Conservation (phyloP, 1,140 invertebrate species). For the Nephila pilipes region DNA sequence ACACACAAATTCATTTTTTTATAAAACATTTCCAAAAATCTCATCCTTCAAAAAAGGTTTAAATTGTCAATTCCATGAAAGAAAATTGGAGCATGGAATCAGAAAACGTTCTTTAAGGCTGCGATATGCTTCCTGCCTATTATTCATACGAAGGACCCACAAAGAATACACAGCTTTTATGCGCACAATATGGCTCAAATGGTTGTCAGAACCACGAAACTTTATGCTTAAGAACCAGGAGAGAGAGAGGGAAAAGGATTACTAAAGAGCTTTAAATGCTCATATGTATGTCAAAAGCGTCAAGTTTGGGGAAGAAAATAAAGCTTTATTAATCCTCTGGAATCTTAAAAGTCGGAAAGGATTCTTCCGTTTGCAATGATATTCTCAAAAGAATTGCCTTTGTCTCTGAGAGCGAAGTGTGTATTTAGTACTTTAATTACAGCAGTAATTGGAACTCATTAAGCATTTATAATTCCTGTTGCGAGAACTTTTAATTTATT, state of each 20-base stretch:
- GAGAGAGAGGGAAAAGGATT: background rate
- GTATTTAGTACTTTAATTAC: constrained; percentile 15
- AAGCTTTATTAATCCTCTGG: constrained; percentile 29
- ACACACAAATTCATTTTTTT: background rate
- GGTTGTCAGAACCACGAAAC: background rate
- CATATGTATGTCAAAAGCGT: constrained; percentile 18
- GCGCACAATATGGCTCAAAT: background rate
- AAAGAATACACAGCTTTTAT: background rate
- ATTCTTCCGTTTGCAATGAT: background rate
- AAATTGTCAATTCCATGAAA: background rate
- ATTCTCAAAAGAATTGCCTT: constrained; percentile 27
- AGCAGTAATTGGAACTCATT: constrained; percentile 17
- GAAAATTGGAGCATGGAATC: background rate
- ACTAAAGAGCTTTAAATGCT: background rate
- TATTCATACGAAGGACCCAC: background rate
- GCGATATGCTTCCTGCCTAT: too few species aligned
- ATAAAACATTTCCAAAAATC: background rate
- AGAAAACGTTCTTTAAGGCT: background rate
- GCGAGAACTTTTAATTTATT: background rate
- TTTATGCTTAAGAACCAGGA: background rate
- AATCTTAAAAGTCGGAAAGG: background rate
- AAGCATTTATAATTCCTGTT: constrained; percentile 18
- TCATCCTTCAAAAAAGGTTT: background rate
- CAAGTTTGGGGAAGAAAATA: background rate
- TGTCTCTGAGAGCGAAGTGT: background rate